Evolutionary conservation across 2,797 vertebrate genomes (phyloP), one percentile per base, ranked within the genome.

Genomic region (Catharus ustulatus): DNA sequence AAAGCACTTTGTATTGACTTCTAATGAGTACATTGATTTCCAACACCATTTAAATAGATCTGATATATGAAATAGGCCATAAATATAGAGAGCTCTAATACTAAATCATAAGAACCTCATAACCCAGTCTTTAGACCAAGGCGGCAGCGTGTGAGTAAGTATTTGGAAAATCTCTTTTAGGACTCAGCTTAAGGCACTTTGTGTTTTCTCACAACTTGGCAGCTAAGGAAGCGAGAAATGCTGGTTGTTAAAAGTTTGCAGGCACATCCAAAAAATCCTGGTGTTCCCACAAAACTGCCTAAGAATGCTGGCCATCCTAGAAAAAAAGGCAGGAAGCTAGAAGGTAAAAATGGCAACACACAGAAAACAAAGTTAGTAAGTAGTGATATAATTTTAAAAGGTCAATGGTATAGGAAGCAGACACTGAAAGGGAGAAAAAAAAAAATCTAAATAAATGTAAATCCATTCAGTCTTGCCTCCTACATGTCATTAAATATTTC

Each of bases 11-110:
- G 32, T 58, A 91, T 81, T 15, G 15, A 51, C 76, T 89, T 91
- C 91, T 82, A 93, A 96, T 71, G 78, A 94, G 38, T 38, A 84
- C 89, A 87, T 24, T 80, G 92, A 96, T 93, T 93, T 93, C 81
- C 87, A 94, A 24, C 84, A 92, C 42, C 49, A 57, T 83, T 91
- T 72, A 83, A 92, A 95, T 68, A 83, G 68, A 24, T 73, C 52
- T 63, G 84, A 42, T 94, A 71, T 17, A 78, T 26, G 58, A 93
- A 94, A 85, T 24, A 64, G 38, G 30, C 30, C 75, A 67, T 89
- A 92, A 91, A 87, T 77, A 77, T 8, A 78, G 51, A 10, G 3
- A 82, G 22, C 29, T 49, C 75, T 64, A 74, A 67, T 18, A 67
- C 34, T 52, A 87, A 92, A 86, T 52, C 32, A 34, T 71, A 69